Percentiles rank a stretch among this genome's conserved stretches.
Evolutionary conservation across 1,140 invertebrate genomes (phyloP).

Genomic region (Drosophila lini): DNA sequence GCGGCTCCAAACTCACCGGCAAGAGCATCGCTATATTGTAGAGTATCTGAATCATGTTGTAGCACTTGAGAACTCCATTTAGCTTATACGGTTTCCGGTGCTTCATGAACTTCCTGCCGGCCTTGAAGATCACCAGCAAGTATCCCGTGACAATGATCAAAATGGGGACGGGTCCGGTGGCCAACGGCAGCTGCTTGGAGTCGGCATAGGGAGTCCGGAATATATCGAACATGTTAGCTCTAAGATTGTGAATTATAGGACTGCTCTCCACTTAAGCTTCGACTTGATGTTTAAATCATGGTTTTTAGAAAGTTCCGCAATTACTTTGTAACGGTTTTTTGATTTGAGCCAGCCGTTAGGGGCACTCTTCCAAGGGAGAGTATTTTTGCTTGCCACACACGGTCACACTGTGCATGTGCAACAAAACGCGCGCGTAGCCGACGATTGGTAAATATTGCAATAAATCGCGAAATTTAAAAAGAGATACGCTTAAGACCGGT

Average conservation of each 20-base stretch:
- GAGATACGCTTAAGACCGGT: background rate
- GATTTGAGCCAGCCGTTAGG: background rate
- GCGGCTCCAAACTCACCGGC: slow-evolving; percentile 13
- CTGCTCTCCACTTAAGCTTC: background rate
- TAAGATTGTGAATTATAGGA: background rate
- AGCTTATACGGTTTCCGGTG: slow-evolving; percentile 92
- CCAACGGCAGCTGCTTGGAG: slow-evolving; percentile 85
- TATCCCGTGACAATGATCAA: slow-evolving; percentile 89
- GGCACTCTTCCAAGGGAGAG: background rate
- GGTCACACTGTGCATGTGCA: slow-evolving; percentile 16
- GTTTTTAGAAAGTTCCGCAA: background rate
- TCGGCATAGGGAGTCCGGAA: slow-evolving; percentile 40
- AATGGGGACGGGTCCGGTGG: slow-evolving; percentile 90
- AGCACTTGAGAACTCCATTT: slow-evolving; percentile 89
- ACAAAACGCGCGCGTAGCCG: slow-evolving; percentile 38
- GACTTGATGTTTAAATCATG: background rate
- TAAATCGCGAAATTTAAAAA: slow-evolving; percentile 5
- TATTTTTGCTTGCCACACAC: background rate
- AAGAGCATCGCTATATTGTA: slow-evolving; percentile 42
- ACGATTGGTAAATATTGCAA: slow-evolving; percentile 7
- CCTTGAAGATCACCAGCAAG: slow-evolving; percentile 87
- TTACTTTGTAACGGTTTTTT: background rate
- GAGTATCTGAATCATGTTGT: slow-evolving; percentile 90
- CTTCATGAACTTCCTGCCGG: slow-evolving; percentile 92
- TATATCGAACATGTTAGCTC: slow-evolving; percentile 21